These are phyloP conservation scores for Tretioscincus oriximinensis DNA, from an alignment of 2,113 vertebrate species.

Conservation along the genomic window DNA sequence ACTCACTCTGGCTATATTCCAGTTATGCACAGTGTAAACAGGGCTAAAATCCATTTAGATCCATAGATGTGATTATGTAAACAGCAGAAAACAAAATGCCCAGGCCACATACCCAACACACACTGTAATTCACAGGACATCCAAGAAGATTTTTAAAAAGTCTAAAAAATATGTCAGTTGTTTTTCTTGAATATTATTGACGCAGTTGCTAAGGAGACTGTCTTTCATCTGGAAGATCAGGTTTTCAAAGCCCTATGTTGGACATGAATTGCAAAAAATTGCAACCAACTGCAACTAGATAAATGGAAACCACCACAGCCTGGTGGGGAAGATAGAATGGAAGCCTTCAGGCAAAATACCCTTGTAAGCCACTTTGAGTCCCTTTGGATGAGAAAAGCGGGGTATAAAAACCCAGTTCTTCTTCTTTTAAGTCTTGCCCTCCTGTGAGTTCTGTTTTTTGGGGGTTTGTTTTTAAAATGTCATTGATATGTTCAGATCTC, in stretches of 20 bases:
- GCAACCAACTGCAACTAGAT: too few relatives aligned
- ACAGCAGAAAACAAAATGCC: neutral
- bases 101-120: slow-evolving; percentile 21
- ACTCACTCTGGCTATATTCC: neutral
- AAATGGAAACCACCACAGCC: too few relatives aligned
- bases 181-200: slow-evolving; percentile 47
- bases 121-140: neutral
- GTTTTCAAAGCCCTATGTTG: too few relatives aligned
- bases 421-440: slow-evolving; percentile 61
- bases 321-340: too few relatives aligned
- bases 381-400: too few relatives aligned
- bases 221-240: too few relatives aligned
- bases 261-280: too few relatives aligned
- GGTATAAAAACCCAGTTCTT: too few relatives aligned
- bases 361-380: too few relatives aligned
- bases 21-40: neutral
- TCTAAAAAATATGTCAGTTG: slow-evolving; percentile 47
- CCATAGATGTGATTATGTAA: neutral
- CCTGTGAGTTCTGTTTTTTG: slow-evolving; percentile 41
- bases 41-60: neutral
- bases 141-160: neutral
- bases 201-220: neutral
- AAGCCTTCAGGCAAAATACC: too few relatives aligned
- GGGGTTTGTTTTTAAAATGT: slow-evolving; percentile 61
- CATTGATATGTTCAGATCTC: slow-evolving; percentile 60